A percentile compares a stretch with the other conserved stretches of the same genome.
Conservation (phyloP, 2,797 vertebrate genomes). For the Cossypha dichroa region DNA sequence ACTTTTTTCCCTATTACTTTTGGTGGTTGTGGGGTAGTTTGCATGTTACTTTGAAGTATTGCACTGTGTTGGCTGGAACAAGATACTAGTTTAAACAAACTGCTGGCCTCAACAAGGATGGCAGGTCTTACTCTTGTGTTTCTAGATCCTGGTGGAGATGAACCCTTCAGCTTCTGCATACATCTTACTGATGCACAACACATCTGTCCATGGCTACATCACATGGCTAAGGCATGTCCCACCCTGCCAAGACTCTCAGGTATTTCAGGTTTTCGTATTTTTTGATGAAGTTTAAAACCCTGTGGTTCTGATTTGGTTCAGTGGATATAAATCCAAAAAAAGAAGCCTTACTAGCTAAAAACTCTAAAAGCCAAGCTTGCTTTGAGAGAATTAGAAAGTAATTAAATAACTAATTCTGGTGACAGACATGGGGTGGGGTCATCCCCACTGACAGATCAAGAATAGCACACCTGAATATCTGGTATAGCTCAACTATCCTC, state of each 20-base stretch:
- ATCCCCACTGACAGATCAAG: not conserved
- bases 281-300: not conserved
- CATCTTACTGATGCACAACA: not conserved
- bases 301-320: not conserved
- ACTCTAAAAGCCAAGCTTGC: not conserved
- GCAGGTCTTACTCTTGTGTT: not conserved
- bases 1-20: not conserved
- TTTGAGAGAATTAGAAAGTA: not conserved
- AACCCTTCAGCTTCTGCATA: accelerated
- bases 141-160: not conserved
- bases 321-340: not conserved
- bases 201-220: not conserved
- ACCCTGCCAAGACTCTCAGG: not conserved
- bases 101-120: not conserved
- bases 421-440: not conserved
- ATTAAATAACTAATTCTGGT: not conserved
- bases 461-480: accelerated
- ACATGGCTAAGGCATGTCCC: not conserved
- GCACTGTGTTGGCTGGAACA: not conserved
- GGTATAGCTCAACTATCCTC: too few relatives aligned
- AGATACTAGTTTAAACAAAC: not conserved
- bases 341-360: not conserved
- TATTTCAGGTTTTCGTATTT: not conserved
- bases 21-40: not conserved
- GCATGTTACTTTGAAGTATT: not conserved